Evolutionary conservation across 2,113 vertebrate genomes (phyloP).

Genomic region (Todiramphus saurophagus): DNA sequence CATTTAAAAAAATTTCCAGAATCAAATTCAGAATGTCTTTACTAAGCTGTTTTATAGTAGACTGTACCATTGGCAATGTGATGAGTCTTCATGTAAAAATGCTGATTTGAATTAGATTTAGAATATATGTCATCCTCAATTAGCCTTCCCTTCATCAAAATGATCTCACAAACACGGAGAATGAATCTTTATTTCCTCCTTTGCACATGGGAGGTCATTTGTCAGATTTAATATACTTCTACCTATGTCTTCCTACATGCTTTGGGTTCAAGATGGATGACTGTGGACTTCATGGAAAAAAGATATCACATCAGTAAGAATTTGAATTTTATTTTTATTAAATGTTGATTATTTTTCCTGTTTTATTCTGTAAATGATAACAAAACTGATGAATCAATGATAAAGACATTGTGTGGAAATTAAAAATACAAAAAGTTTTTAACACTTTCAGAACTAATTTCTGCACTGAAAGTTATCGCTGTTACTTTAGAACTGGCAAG

Average conservation of each 20-base stretch:
- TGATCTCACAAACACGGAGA: constrained; percentile 82
- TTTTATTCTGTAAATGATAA: neutral
- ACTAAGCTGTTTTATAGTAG: constrained; percentile 78
- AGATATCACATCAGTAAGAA: constrained; percentile 28
- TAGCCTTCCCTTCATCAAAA: constrained; percentile 83
- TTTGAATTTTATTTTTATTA: constrained; percentile 55
- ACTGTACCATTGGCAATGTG: constrained; percentile 75
- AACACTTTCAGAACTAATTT: neutral
- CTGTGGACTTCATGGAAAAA: constrained; percentile 41
- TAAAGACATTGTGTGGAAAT: neutral
- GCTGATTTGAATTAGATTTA: constrained; percentile 86
- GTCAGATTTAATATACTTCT: constrained; percentile 84
- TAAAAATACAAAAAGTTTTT: neutral
- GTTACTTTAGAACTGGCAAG: neutral
- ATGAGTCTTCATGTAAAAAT: constrained; percentile 85
- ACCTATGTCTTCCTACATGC: constrained; percentile 78
- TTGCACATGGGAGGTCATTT: constrained; percentile 85
- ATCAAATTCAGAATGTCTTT: constrained; percentile 78
- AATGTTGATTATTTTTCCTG: neutral
- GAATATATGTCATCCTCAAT: constrained; percentile 83
- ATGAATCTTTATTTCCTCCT: constrained; percentile 87
- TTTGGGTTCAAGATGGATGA: constrained; percentile 77
- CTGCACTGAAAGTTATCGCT: neutral
- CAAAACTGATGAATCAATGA: neutral
- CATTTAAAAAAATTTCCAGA: constrained; percentile 70